A percentile compares a stretch with the other conserved stretches of the same genome.
phyloP scores from a whole-genome alignment of 1,140 invertebrate species.

The Drosophila nigromelanica region DNA sequence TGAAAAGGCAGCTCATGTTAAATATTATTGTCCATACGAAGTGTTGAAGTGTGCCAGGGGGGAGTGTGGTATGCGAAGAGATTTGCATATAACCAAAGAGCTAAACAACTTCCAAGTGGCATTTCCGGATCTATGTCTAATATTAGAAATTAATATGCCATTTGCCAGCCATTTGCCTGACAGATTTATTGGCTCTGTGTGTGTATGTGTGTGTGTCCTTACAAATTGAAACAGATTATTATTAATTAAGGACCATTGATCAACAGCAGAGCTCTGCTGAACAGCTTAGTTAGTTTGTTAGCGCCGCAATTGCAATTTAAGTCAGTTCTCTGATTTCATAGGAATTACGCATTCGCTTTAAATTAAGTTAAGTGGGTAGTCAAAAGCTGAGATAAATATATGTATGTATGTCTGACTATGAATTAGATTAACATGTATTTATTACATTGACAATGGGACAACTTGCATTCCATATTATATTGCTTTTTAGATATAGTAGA shows the following conservation, averaged over 20 bases:
- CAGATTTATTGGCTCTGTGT: background rate
- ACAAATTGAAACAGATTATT: conserved; percentile 51
- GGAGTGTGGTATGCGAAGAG: background rate
- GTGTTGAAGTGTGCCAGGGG: conserved; percentile 19
- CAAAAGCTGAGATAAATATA: background rate
- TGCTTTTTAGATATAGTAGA: too few relatives aligned
- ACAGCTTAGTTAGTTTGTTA: background rate
- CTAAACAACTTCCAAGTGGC: conserved; percentile 15
- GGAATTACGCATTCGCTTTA: background rate
- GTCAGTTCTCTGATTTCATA: background rate
- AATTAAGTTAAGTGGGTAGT: conserved; percentile 7
- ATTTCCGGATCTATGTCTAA: conserved; percentile 29
- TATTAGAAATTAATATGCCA: conserved; percentile 43
- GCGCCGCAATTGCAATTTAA: conserved; percentile 2
- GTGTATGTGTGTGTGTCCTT: conserved; percentile 4
- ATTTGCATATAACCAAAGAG: conserved; percentile 36
- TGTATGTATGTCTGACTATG: too few relatives aligned
- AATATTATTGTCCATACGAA: conserved; percentile 24
- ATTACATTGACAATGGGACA: too few relatives aligned
- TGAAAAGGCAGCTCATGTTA: conserved; percentile 14
- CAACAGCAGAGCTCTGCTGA: conserved; percentile 20
- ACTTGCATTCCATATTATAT: too few relatives aligned
- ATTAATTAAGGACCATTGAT: conserved; percentile 49
- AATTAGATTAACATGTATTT: too few relatives aligned
- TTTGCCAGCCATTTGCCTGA: conserved; percentile 15